A percentile compares a stretch with the other conserved stretches of the same genome.
Evolutionary conservation across 2,888 invertebrate species (phyloP).

Genomic region (Chorisops tibialis): DNA sequence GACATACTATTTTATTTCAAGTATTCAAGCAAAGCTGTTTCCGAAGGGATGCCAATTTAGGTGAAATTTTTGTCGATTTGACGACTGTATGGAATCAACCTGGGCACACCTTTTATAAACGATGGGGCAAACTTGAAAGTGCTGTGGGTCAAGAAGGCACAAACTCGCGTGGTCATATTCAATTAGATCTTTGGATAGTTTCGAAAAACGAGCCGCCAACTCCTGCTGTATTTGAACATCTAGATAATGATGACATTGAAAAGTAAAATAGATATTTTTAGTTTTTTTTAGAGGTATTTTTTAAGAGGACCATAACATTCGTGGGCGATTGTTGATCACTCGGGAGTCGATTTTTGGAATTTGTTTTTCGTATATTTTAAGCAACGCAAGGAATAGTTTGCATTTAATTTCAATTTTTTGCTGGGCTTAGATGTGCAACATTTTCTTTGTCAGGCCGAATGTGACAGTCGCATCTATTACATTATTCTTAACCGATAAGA

Average conservation of each 20-base stretch:
- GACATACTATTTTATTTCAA: slow-evolving; percentile 59
- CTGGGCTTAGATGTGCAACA: too few relatives aligned
- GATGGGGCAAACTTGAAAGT: slow-evolving; percentile 77
- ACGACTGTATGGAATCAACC: slow-evolving; percentile 69
- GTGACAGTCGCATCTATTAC: too few relatives aligned
- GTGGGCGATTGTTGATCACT: not conserved
- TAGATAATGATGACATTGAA: slow-evolving; percentile 69
- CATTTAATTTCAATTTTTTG: too few relatives aligned
- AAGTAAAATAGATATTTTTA: slow-evolving; percentile 42
- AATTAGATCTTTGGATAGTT: slow-evolving; percentile 74
- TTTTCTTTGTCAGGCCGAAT: too few relatives aligned
- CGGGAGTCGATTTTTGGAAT: not conserved
- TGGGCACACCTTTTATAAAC: slow-evolving; percentile 80
- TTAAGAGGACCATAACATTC: not conserved
- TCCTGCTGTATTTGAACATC: slow-evolving; percentile 43
- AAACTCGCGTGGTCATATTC: slow-evolving; percentile 70
- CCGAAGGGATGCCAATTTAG: slow-evolving; percentile 56
- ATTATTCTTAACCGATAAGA: too few relatives aligned
- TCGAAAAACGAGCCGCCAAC: slow-evolving; percentile 64
- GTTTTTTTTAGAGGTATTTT: too few relatives aligned
- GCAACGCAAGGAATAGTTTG: too few relatives aligned
- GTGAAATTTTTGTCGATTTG: slow-evolving; percentile 62
- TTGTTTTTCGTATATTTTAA: too few relatives aligned
- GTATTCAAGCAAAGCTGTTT: slow-evolving; percentile 55
- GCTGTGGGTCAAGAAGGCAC: slow-evolving; percentile 57